Base-by-base conservation (phyloP, 2,888 invertebrate species). In the Eugnorisma glareosa region DNA sequence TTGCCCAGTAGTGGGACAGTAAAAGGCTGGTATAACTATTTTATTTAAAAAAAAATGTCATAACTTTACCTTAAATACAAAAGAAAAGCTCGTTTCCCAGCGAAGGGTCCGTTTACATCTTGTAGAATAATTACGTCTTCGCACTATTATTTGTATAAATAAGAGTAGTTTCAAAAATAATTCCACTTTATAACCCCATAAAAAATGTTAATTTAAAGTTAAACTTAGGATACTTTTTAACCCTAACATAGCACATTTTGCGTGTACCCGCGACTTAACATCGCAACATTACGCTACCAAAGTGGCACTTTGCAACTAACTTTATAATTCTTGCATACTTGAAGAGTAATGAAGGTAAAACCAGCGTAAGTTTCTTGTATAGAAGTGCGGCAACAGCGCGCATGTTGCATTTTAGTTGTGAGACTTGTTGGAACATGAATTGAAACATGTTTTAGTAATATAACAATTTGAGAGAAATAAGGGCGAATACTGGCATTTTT, bases 291-390 rank as follows among this genome's bases (percentile, higher is more conserved):
- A 86, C 75, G 84, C 82, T 48, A 76, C 75, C 67, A 81, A 88
- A 88, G 88, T 88, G 84, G 51, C 84, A 88, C 88, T 87, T 88
- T 79, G 72, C 51, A 80, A 87, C 75, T 87, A 88, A 88, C 88
- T 88, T 88, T 87, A 82, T 88, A 88, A 88, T 88, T 87, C 87
- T 82, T 66, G 73, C 78, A 69, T 75, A 85, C 85, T 88, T 87
- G 79, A 73, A 51, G 79, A 87, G 88, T 87, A 88, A 88, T 88
- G 87, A 84, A 85, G 84, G 88, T 77, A 83, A 80, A 80, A 75
- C 79, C 45, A 13, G 68, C 57, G 43, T 75, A 76, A 83, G 78
- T 84, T 83, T 51, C 48, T 69, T 73, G 69, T 70, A n/a, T 84
- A 76, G 75, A 75, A 72, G 71, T 48, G 37, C 24, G 59, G 71